A percentile compares a stretch with the other conserved stretches of the same genome.
Evolutionary conservation across 2,888 invertebrate genomes (phyloP).

Genomic region (Napeogenes inachia): DNA sequence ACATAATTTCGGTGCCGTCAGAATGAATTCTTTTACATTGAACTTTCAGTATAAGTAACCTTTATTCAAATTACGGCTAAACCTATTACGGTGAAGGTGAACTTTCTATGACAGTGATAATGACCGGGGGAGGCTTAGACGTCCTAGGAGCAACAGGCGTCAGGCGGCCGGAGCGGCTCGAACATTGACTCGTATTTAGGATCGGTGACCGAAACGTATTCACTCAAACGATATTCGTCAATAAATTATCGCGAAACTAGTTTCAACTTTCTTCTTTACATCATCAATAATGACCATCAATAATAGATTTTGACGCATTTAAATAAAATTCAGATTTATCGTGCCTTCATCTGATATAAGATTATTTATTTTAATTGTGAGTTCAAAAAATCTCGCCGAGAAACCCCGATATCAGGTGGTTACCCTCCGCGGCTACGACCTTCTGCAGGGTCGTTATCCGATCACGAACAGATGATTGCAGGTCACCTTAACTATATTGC

Average conservation of each 20-base stretch:
- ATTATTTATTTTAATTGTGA: conserved; percentile 5
- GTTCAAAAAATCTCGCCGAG: background rate
- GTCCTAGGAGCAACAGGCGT: conserved; percentile 30
- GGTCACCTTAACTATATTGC: conserved; percentile 30
- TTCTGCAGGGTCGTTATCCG: conserved; percentile 54
- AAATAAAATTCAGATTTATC: background rate
- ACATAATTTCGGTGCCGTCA: background rate
- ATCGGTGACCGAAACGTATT: conserved; percentile 29
- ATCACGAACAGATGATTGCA: conserved; percentile 50
- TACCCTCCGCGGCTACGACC: conserved; percentile 58
- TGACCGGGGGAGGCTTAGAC: conserved; percentile 25
- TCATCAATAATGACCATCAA: background rate
- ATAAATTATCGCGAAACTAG: conserved; percentile 18
- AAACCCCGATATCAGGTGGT: conserved; percentile 55
- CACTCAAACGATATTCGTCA: conserved; percentile 8
- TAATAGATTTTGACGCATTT: background rate
- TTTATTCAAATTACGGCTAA: conserved; percentile 7
- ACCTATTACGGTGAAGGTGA: conserved; percentile 9
- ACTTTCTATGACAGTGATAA: conserved; percentile 23
- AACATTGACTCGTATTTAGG: conserved; percentile 33
- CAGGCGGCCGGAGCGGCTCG: conserved; percentile 20
- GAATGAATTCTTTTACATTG: background rate
- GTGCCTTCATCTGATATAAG: background rate
- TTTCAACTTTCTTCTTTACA: conserved; percentile 11
- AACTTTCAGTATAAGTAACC: conserved; percentile 8